phyloP scores from a whole-genome alignment of 1,140 invertebrate genomes.

The Leptinotarsa texana region DNA sequence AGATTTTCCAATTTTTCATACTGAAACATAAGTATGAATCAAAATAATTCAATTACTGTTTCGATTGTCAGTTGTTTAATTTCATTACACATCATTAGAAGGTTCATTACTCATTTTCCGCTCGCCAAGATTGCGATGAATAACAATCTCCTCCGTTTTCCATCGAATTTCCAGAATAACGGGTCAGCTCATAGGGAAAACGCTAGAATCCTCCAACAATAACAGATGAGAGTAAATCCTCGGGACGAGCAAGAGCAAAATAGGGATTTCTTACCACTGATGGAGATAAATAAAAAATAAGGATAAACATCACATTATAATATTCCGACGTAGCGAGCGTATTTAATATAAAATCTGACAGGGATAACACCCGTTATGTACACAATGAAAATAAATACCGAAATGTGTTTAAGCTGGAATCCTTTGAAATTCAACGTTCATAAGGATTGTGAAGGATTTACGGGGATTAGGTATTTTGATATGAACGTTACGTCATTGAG shows the following conservation, averaged over 20 bases:
- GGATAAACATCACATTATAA: conserved; percentile 21
- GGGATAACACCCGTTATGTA: conserved; percentile 26
- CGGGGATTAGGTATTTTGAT: conserved; percentile 39
- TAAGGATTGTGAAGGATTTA: conserved; percentile 36
- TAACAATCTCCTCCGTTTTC: no score
- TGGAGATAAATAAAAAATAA: conserved; percentile 25
- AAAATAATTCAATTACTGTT: no score
- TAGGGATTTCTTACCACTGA: conserved; percentile 9
- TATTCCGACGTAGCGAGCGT: conserved; percentile 13
- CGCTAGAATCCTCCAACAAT: conserved; percentile 2
- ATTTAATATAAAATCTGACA: conserved; percentile 28
- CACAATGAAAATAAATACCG: conserved; percentile 40
- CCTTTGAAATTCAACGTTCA: conserved; percentile 38
- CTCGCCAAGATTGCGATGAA: no score
- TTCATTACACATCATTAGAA: no score
- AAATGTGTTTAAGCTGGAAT: conserved; percentile 40
- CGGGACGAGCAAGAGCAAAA: conserved; percentile 4
- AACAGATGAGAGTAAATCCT: conserved; percentile 2
- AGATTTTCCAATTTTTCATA: no score
- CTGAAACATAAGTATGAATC: no score
- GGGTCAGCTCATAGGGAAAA: background rate
- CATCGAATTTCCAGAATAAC: background rate
- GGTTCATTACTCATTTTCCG: no score
- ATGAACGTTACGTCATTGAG: conserved; percentile 29
- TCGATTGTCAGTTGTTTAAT: no score